Conservation (phyloP, 2,113 vertebrate genomes). For the Ivindomyrus marchei region DNA sequence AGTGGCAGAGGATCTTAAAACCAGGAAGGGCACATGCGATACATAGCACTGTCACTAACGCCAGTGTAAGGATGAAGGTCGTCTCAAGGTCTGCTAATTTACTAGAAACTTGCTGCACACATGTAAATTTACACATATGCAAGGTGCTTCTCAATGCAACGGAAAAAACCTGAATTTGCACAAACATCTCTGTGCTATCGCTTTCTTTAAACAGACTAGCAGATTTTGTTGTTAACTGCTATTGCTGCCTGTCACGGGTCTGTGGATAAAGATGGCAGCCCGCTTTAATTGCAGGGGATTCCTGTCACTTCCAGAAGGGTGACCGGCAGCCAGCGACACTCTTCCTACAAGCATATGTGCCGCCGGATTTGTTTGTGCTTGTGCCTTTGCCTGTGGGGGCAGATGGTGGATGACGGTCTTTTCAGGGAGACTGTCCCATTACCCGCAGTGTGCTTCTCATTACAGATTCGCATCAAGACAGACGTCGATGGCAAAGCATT, state of each 20-base stretch:
- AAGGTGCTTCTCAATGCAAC: background rate
- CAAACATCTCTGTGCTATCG: background rate
- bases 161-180: background rate
- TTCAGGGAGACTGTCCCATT: background rate
- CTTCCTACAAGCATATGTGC: constrained; percentile 1
- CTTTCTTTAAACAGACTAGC: constrained; percentile 31
- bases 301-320: background rate
- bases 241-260: background rate
- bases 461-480: background rate
- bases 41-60: background rate
- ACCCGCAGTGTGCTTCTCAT: background rate
- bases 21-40: background rate
- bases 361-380: background rate
- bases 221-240: background rate
- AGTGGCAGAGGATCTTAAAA: background rate
- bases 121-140: background rate
- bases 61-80: background rate
- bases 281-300: background rate
- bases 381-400: background rate
- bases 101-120: background rate
- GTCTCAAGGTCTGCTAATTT: background rate
- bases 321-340: background rate
- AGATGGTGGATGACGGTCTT: background rate
- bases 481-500: background rate
- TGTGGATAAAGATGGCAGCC: background rate